phyloP scores from a whole-genome alignment of 1,140 invertebrate species.

The Trichoplusia ni region DNA sequence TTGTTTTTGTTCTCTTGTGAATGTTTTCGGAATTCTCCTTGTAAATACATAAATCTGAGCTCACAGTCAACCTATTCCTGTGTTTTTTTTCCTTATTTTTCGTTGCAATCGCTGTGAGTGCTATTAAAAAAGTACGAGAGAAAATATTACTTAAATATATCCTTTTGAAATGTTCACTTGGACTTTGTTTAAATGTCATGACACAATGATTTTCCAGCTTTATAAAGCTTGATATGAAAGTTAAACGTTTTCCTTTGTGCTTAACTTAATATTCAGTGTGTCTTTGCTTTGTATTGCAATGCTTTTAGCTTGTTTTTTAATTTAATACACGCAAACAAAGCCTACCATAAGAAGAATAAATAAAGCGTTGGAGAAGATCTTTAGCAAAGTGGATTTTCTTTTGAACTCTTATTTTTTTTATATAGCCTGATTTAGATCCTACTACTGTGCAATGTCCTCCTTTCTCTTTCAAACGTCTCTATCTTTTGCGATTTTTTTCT shows the following conservation, averaged over 20 bases:
- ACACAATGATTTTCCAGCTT: not conserved
- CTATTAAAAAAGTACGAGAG: slow-evolving; percentile 4
- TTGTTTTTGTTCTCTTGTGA: slow-evolving; percentile 14
- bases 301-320: no score
- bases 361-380: not conserved
- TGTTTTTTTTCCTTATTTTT: slow-evolving; percentile 8
- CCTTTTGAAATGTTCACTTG: not conserved
- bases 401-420: no score
- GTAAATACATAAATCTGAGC: slow-evolving; percentile 25
- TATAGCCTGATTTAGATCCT: no score
- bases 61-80: slow-evolving; percentile 8
- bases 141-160: slow-evolving; percentile 3
- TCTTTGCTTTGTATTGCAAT: not conserved
- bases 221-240: not conserved
- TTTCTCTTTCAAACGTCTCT: no score
- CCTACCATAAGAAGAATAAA: no score
- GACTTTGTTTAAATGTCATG: slow-evolving; percentile 5
- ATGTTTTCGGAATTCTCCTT: slow-evolving; percentile 15
- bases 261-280: not conserved
- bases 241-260: slow-evolving; percentile 7
- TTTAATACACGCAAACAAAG: no score
- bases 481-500: no score
- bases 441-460: no score
- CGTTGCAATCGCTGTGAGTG: slow-evolving; percentile 19
- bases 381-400: no score